Evolutionary conservation across 2,888 invertebrate genomes (phyloP), one percentile per base, ranked within the genome.

Genomic region (Cheilosia vernalis): DNA sequence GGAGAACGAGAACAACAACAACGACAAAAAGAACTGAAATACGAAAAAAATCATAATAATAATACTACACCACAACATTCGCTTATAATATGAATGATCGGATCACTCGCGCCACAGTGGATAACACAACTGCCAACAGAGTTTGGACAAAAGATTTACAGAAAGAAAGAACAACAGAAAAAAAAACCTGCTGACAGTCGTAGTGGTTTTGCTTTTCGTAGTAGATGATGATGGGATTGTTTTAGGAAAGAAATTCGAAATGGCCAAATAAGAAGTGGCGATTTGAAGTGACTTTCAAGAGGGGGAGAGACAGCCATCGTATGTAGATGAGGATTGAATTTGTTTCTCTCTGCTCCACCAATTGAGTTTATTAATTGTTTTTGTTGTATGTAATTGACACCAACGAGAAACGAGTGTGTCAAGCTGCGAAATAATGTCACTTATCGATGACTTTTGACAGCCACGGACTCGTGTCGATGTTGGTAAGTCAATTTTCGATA

Each of bases 251-350:
- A 44, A 37, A 64, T 51, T 51, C 21, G 6, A 58, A 56, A 58
- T 30, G 19, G 30, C n/a, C 42, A 42, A 61, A 44, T 24, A 9
- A 42, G 10, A 56, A 47, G 55, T 55, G 56, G 53, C 53, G 2
- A 40, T 17, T 44, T 21, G 17, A 58, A 60, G 24, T 58, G 40
- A 44, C 70, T 72, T 72, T 61, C 72, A 61, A 72, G 60, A 61
- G 15, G 51, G 49, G 9, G 4, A 37, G 37, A 37, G 37, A 37
- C 37, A 37, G 13, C 13, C 4, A 13, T 37, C 13, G n/a, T n/a
- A 37, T 37, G 37, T 9, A 9, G 30, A 30, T 9, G 13, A 37
- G 37, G 13, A 37, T 13, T 13, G 37, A 13, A 37, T 37, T 37
- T 37, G 10, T 37, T 37, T 10, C 13, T 37, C 13, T 37, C 37